Evolutionary conservation across 37 sponge, comb jelly and placozoan genomes (phyloP).

Genomic region (Halichondria panicea): DNA sequence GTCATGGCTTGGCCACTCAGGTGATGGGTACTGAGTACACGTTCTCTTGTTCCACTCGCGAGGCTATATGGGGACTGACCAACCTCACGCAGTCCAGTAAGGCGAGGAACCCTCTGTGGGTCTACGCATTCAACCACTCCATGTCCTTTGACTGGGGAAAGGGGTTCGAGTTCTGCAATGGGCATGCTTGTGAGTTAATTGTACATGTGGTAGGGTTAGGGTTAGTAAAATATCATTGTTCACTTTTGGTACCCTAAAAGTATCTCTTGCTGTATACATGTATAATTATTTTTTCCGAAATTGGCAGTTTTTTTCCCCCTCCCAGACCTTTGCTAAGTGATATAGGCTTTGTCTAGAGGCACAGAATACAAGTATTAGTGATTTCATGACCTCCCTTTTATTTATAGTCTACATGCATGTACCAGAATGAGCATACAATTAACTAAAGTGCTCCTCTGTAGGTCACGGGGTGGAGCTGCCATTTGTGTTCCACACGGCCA

Average conservation of each 20-base stretch:
- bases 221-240: background rate
- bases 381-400: too few relatives aligned
- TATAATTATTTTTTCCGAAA: too few relatives aligned
- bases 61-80: slow-evolving; percentile 37
- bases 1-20: slow-evolving; percentile 7
- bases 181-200: slow-evolving; percentile 43
- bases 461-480: slow-evolving; percentile 70
- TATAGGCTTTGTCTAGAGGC: too few relatives aligned
- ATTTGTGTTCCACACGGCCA: slow-evolving; percentile 64
- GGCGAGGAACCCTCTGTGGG: slow-evolving; percentile 26
- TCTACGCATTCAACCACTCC: slow-evolving; percentile 65
- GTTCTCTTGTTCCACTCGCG: slow-evolving; percentile 62
- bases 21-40: slow-evolving; percentile 57
- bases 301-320: background rate
- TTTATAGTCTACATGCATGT: background rate
- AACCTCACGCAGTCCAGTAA: background rate
- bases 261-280: too few relatives aligned
- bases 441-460: background rate
- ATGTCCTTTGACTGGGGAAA: slow-evolving; percentile 69
- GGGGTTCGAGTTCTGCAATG: slow-evolving; percentile 38
- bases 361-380: too few relatives aligned
- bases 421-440: background rate
- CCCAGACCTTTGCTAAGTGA: too few relatives aligned
- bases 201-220: background rate
- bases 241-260: background rate